Evolutionary conservation across 2,113 vertebrate genomes (phyloP).

Genomic region (Grallaria varia): DNA sequence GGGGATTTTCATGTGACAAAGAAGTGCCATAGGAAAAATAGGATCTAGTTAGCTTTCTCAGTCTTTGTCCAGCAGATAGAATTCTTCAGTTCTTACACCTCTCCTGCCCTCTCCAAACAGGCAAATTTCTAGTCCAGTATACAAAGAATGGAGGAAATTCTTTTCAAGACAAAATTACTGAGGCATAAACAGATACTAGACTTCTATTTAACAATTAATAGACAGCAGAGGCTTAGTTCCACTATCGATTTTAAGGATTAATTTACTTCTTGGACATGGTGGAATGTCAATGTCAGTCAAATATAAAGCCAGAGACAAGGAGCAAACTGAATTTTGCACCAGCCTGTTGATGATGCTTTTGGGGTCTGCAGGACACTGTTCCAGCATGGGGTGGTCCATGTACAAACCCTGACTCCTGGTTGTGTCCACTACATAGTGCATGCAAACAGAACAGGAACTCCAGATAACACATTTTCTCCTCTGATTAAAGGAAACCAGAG

Average conservation of each 20-base stretch:
- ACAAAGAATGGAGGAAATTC: background rate
- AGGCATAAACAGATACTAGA: background rate
- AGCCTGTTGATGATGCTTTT: background rate
- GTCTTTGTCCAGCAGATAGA: background rate
- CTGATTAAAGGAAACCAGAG: background rate
- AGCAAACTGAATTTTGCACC: background rate
- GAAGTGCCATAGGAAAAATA: background rate
- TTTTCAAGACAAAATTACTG: background rate
- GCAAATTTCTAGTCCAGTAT: background rate
- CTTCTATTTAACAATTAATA: background rate
- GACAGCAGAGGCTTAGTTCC: background rate
- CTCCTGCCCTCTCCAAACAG: background rate
- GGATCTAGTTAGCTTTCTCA: background rate
- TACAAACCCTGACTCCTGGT: background rate
- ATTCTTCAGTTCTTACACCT: background rate
- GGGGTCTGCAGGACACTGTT: background rate
- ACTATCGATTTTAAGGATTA: background rate
- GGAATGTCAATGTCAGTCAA: background rate
- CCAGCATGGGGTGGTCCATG: background rate
- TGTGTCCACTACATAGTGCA: background rate
- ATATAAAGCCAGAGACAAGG: background rate
- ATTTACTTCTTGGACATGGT: background rate
- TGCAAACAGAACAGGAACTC: background rate
- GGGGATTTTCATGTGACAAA: background rate
- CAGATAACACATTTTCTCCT: background rate